Evolutionary conservation across 2,888 invertebrate species (phyloP), one percentile per base, ranked within the genome.

Genomic region (Zaprionus obscuricornis): DNA sequence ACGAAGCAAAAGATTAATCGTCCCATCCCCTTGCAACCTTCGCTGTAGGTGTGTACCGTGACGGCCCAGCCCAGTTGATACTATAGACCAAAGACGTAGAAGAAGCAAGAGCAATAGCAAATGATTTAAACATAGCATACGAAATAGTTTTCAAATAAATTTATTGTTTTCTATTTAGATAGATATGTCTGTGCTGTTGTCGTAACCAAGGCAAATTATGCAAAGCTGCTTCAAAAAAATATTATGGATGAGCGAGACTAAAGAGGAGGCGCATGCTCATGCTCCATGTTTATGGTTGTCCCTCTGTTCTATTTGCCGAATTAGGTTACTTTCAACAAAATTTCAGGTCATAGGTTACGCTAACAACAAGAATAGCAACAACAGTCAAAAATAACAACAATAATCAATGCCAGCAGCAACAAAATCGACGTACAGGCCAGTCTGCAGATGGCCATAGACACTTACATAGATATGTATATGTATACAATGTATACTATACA

Each of bases 241-340:
- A 68, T 51, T 57, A 56, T 34, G 39, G 50, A 47, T 24, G 40
- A 42, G 37, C 27, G 27, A 22, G 42, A 33, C 66, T 42, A 59
- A 51, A 45, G 37, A 49, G 62, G n/a, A n/a, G 18, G 42, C 68
- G 47, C 67, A 49, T 47, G 50, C 26, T 16, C 24, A 4, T 40
- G 22, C 34, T 47, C 42, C 51, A 13, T 40, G 34, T 26, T 24
- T 22, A 46, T 60, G 45, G 46, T 24, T 31, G n/a, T 22, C 4
- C 33, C 17, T 43, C 50, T 52, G 73, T 66, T 66, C 58, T 66
- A 60, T 56, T 56, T 70, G 52, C 59, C 55, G 78, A 86, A 85
- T 85, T 85, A 70, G 86, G 86, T 87, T 86, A 86, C 86, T 78
- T 86, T 87, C 78, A 69, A 74, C 69, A 75, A 75, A 84, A 84